Percentiles rank a stretch among this genome's conserved stretches.
phyloP scores from a whole-genome alignment of 1,140 invertebrate genomes.

The Penaeus indicus region DNA sequence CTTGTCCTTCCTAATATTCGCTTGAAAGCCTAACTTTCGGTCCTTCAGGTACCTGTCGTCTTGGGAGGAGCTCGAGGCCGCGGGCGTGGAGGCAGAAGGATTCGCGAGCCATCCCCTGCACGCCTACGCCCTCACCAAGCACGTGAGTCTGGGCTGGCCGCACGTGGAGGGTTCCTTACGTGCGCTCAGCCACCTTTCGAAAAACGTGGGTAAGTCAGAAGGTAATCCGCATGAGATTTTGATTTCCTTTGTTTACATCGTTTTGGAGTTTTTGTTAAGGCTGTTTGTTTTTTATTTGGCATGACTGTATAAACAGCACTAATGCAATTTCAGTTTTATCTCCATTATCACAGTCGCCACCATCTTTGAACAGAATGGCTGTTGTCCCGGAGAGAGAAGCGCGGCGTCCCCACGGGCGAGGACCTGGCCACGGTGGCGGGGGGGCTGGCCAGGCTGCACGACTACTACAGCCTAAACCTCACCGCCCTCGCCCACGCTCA shows the following conservation, averaged over 20 bases:
- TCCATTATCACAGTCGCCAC: no score
- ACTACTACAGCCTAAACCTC: constrained; percentile 38
- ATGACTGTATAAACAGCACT: no score
- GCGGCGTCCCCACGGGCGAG: not conserved
- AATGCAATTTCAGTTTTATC: not conserved
- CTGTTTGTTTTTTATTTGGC: no score
- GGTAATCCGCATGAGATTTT: no score
- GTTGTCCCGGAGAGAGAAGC: not conserved
- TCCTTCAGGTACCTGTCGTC: not conserved
- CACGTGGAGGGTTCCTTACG: not conserved
- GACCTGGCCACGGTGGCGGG: constrained; percentile 16
- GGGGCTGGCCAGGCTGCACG: constrained; percentile 31
- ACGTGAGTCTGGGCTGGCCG: constrained; percentile 26
- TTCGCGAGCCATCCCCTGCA: constrained; percentile 15
- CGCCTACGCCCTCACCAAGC: constrained; percentile 39
- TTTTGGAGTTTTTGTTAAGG: no score
- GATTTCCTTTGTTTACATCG: no score
- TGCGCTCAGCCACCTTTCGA: not conserved
- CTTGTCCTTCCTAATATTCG: no score
- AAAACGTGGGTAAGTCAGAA: not conserved
- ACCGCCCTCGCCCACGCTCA: constrained; percentile 5
- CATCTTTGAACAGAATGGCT: not conserved
- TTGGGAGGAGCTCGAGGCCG: not conserved
- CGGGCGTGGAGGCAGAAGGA: no score
- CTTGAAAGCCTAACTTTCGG: no score